A percentile compares a stretch with the other conserved stretches of the same genome.
Evolutionary conservation across 1,140 invertebrate genomes (phyloP).

Genomic region (Drosophila quadrilineata): DNA sequence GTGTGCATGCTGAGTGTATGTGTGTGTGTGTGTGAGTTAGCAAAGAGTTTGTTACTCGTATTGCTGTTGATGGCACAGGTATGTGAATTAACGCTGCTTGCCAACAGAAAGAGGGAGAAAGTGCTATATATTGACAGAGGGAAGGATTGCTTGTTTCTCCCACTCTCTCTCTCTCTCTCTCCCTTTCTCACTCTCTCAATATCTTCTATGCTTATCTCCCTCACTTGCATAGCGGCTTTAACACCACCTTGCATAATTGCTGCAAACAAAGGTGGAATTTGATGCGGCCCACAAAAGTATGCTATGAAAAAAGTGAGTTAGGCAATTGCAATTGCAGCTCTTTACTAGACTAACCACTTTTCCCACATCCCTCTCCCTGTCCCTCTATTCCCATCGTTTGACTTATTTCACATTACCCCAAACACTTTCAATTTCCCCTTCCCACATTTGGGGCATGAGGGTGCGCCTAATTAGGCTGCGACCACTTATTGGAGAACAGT

Average conservation of each 20-base stretch:
- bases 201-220: background rate
- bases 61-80: background rate
- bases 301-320: slow-evolving; percentile 33
- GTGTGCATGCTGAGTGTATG: background rate
- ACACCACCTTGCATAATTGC: slow-evolving; percentile 31
- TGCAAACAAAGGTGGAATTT: slow-evolving; percentile 32
- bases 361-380: background rate
- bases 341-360: background rate
- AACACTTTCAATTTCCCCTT: no score
- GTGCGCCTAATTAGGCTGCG: slow-evolving; percentile 24
- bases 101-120: no score
- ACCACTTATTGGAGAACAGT: slow-evolving; percentile 33
- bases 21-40: background rate
- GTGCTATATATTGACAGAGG: no score
- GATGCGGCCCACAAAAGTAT: slow-evolving; percentile 32
- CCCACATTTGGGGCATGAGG: background rate
- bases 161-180: background rate
- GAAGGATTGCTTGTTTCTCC: no score
- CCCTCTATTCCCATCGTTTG: no score
- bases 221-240: background rate
- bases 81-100: slow-evolving; percentile 32
- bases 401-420: no score
- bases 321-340: slow-evolving; percentile 2
- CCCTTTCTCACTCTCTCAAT: background rate
- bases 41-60: slow-evolving; percentile 6